Conservation (phyloP, 2,888 invertebrate genomes). For the Salpingus planirostris region DNA sequence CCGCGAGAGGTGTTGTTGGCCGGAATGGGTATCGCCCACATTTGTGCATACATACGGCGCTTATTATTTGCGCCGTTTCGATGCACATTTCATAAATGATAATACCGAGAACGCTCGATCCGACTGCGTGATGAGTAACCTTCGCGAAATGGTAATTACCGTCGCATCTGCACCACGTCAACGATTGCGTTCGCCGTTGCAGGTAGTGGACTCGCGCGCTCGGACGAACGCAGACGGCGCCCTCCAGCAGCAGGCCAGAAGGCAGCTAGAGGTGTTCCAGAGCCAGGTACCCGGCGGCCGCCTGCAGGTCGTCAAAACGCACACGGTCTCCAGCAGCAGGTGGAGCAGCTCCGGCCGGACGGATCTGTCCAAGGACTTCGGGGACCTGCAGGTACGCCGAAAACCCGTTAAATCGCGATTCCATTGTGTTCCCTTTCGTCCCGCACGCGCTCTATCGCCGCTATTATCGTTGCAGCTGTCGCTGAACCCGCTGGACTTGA, state of each 20-base stretch:
- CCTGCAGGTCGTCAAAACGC: slow-evolving; percentile 64
- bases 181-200: slow-evolving; percentile 18
- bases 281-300: slow-evolving; percentile 59
- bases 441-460: no score
- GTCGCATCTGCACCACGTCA: slow-evolving; percentile 7
- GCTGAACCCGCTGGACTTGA: slow-evolving; percentile 44
- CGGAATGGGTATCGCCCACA: no score
- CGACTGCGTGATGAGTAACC: slow-evolving; percentile 26
- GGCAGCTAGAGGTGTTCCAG: slow-evolving; percentile 60
- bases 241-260: slow-evolving; percentile 45
- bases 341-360: slow-evolving; percentile 22
- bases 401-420: no score
- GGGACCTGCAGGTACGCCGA: slow-evolving; percentile 39
- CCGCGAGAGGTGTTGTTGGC: no score
- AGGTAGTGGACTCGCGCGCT: slow-evolving; percentile 49
- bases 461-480: slow-evolving; percentile 40
- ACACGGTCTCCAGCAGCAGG: slow-evolving; percentile 35
- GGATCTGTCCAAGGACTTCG: slow-evolving; percentile 25
- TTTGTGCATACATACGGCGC: no score
- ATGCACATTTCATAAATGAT: slow-evolving; percentile 13
- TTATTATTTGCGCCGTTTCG: slow-evolving; percentile 3
- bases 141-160: slow-evolving; percentile 25
- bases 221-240: slow-evolving; percentile 46
- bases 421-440: no score
- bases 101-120: no score